Evolutionary conservation across 2,888 invertebrate genomes (phyloP).

Genomic region (Eristalis intricaria): DNA sequence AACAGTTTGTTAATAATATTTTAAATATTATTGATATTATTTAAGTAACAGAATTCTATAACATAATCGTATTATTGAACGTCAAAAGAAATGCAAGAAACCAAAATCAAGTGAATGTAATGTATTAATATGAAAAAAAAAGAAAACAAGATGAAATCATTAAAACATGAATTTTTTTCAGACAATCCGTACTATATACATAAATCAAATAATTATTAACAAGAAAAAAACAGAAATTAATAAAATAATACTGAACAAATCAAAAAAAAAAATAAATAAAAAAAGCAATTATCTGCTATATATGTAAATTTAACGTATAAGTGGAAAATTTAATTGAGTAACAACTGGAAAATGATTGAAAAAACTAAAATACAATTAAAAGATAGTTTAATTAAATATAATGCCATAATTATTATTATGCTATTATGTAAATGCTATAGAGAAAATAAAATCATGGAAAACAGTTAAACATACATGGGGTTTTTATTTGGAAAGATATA

Average conservation of each 20-base stretch:
- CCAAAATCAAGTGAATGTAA: slow-evolving; percentile 69
- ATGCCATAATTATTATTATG: slow-evolving; percentile 73
- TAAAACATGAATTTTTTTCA: slow-evolving; percentile 74
- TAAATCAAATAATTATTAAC: slow-evolving; percentile 69
- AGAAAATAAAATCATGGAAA: slow-evolving; percentile 72
- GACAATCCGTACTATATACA: slow-evolving; percentile 73
- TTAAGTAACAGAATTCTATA: slow-evolving; percentile 64
- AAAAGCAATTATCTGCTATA: slow-evolving; percentile 62
- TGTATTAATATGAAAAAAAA: slow-evolving; percentile 48
- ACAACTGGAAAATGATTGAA: slow-evolving; percentile 36
- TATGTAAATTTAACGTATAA: slow-evolving; percentile 62
- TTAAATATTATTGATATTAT: slow-evolving; percentile 67
- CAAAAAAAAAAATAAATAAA: slow-evolving; percentile 38
- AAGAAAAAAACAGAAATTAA: slow-evolving; percentile 32
- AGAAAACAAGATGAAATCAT: slow-evolving; percentile 47
- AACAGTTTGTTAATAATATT: slow-evolving; percentile 63
- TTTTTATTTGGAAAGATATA: background rate
- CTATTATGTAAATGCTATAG: slow-evolving; percentile 73
- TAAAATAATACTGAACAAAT: slow-evolving; percentile 22
- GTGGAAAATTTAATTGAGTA: slow-evolving; percentile 64
- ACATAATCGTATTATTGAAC: slow-evolving; percentile 75
- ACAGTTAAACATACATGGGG: slow-evolving; percentile 52
- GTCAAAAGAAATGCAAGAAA: slow-evolving; percentile 75
- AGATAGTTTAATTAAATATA: slow-evolving; percentile 66
- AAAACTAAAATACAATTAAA: slow-evolving; percentile 41